Evolutionary conservation across 2,113 vertebrate genomes (phyloP).

Genomic region (Apteryx owenii): DNA sequence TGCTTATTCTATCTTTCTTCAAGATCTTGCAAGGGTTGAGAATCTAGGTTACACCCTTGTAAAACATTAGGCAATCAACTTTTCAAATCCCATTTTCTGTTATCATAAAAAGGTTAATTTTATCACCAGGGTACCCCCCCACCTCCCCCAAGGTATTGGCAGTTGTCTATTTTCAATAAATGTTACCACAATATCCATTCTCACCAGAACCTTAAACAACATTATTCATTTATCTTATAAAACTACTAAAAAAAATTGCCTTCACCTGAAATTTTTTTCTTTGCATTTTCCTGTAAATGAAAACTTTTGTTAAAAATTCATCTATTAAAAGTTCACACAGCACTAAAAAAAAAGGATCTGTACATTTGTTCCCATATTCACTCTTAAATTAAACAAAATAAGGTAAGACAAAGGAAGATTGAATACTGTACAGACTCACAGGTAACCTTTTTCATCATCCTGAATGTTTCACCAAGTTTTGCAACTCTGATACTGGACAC

Average conservation of each 20-base stretch:
- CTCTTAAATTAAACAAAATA: slow-evolving; percentile 76
- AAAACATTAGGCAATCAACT: not conserved
- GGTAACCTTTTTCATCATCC: slow-evolving; percentile 60
- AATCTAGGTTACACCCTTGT: slow-evolving; percentile 12
- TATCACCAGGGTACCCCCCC: not conserved
- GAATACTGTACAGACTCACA: slow-evolving; percentile 74
- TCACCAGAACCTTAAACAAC: slow-evolving; percentile 73
- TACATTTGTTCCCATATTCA: slow-evolving; percentile 78
- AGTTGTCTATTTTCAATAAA: slow-evolving; percentile 67
- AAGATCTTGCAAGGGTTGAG: slow-evolving; percentile 36
- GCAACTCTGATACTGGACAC: slow-evolving; percentile 73
- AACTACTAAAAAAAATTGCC: slow-evolving; percentile 70
- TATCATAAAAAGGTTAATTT: not conserved
- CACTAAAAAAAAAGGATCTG: slow-evolving; percentile 75
- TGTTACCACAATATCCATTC: slow-evolving; percentile 72
- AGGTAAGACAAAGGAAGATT: slow-evolving; percentile 73
- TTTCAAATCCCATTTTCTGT: slow-evolving; percentile 11
- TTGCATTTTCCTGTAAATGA: slow-evolving; percentile 78
- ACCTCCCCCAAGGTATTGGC: slow-evolving; percentile 9
- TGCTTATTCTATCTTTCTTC: slow-evolving; percentile 57
- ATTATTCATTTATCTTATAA: slow-evolving; percentile 73
- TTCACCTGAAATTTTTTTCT: slow-evolving; percentile 68
- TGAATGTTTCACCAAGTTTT: slow-evolving; percentile 52
- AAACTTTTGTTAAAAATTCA: slow-evolving; percentile 76
- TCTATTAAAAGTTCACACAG: slow-evolving; percentile 76